Conservation (phyloP, 2,797 vertebrate species). For the Thripadectes ignobilis region DNA sequence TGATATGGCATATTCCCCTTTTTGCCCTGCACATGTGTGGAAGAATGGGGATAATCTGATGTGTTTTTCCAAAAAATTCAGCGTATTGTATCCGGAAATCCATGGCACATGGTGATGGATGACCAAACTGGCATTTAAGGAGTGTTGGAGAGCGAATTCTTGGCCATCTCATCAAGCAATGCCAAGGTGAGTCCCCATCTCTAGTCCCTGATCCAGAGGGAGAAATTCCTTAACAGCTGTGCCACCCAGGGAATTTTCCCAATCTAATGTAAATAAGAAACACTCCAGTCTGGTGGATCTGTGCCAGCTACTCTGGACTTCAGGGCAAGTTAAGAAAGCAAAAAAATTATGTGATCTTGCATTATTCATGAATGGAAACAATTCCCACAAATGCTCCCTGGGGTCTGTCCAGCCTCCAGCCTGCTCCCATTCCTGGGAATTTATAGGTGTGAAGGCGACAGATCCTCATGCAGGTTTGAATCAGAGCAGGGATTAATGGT, state of each 20-base stretch:
- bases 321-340: not conserved
- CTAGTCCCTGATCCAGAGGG: not conserved
- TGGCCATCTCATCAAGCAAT: not conserved
- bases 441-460: not conserved
- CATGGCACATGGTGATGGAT: rapidly evolving
- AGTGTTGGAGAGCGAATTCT: not conserved
- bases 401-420: not conserved
- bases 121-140: too few relatives aligned
- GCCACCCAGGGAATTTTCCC: not conserved
- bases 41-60: rapidly evolving
- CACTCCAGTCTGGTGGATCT: not conserved
- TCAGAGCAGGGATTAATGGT: not conserved
- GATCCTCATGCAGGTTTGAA: not conserved
- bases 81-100: rapidly evolving
- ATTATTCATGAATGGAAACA: not conserved
- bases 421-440: not conserved
- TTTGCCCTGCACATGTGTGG: rapidly evolving
- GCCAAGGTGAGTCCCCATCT: not conserved
- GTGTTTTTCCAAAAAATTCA: not conserved
- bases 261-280: not conserved
- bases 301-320: not conserved
- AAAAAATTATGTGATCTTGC: not conserved
- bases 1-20: not conserved
- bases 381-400: not conserved
- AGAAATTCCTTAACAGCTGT: not conserved